These are phyloP conservation scores for Scaptomyza flava DNA, from an alignment of 2,888 invertebrate genomes.

Conservation along the genomic window DNA sequence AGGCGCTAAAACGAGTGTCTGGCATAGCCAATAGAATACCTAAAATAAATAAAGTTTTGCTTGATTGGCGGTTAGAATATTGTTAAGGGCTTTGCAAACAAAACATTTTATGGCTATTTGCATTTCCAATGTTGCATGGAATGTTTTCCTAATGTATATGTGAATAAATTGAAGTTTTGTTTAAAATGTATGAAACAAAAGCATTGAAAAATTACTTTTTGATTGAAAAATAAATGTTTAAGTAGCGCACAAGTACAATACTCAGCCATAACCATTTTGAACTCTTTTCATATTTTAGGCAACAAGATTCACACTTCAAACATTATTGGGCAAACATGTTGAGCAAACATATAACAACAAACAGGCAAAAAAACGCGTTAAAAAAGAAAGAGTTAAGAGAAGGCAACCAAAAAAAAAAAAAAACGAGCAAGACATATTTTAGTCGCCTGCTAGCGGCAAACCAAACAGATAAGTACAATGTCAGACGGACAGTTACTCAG, in stretches of 20 bases:
- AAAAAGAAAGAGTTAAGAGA: conserved; percentile 4
- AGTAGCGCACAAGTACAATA: too few relatives aligned
- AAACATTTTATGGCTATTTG: not conserved
- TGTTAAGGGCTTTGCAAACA: not conserved
- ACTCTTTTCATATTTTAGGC: not conserved
- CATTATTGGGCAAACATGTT: conserved; percentile 20
- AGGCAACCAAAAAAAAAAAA: conserved; percentile 7
- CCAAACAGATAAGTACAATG: conserved; percentile 46
- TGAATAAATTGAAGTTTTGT: too few relatives aligned
- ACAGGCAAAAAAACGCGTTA: conserved; percentile 6
- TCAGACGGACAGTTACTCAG: conserved; percentile 35
- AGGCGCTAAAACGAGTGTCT: conserved; percentile 14
- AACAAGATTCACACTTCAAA: not conserved
- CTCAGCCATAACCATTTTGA: not conserved
- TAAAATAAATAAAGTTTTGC: not conserved
- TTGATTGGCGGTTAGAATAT: conserved; percentile 1
- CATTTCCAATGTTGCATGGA: not conserved
- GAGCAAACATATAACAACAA: conserved; percentile 28
- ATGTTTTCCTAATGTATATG: not conserved
- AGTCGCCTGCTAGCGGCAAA: conserved; percentile 25
- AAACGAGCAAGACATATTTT: conserved; percentile 39
- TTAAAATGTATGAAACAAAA: too few relatives aligned
- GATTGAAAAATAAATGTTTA: too few relatives aligned
- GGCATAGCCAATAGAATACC: not conserved
- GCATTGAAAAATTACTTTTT: too few relatives aligned